A percentile compares a stretch with the other conserved stretches of the same genome.
Conservation (phyloP, 2,797 vertebrate genomes). For the Paguma larvata region DNA sequence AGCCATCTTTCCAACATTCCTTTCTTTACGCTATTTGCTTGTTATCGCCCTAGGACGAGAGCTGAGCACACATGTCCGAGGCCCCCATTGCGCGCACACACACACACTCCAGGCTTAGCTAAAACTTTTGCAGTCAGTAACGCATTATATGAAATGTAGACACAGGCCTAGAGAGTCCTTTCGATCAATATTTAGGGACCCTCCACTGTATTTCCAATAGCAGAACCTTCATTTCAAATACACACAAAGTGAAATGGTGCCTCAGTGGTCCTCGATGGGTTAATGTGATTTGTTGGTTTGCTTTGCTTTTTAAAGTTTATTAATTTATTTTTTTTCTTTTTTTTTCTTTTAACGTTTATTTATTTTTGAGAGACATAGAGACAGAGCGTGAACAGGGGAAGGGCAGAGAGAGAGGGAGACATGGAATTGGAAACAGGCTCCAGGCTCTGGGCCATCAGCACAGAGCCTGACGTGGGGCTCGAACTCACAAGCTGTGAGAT, state of each 20-base stretch:
- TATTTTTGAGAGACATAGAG: too few species aligned
- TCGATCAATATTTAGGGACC: background rate
- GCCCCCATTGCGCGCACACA: background rate
- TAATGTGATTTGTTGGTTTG: background rate
- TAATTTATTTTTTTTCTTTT: too few species aligned
- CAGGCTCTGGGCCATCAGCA: too few species aligned
- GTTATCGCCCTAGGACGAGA: background rate
- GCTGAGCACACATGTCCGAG: background rate
- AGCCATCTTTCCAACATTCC: slow-evolving; percentile 21
- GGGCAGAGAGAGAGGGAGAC: too few species aligned
- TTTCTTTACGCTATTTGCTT: background rate
- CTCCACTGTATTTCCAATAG: slow-evolving; percentile 22
- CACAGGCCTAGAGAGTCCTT: background rate
- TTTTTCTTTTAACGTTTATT: too few species aligned
- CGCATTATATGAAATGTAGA: slow-evolving; percentile 58
- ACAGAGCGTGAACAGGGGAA: too few species aligned
- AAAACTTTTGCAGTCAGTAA: background rate
- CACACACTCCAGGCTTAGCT: background rate
- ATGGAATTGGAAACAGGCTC: too few species aligned
- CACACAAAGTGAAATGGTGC: background rate
- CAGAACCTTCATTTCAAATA: background rate
- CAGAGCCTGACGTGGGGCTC: too few species aligned
- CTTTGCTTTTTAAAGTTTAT: too few species aligned
- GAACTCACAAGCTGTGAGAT: too few species aligned
- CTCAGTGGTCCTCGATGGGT: background rate